Evolutionary conservation across 2,113 vertebrate species (phyloP).

Genomic region (Clupea harengus): DNA sequence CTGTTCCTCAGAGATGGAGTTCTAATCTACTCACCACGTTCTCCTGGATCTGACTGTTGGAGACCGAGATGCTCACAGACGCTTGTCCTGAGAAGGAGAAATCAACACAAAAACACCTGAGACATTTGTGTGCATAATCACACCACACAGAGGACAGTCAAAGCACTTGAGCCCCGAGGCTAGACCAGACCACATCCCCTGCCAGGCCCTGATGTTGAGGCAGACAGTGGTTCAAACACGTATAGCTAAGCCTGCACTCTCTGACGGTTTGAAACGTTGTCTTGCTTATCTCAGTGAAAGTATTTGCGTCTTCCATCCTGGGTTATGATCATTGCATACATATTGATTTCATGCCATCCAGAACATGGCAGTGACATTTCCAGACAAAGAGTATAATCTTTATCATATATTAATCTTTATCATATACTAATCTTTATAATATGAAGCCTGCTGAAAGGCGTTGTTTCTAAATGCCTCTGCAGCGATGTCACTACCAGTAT

Average conservation of each 20-base stretch:
- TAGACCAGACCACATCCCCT: not conserved
- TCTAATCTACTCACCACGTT: conserved; percentile 76
- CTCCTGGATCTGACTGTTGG: conserved; percentile 88
- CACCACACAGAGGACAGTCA: too few species aligned
- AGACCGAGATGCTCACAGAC: conserved; percentile 85
- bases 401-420: too few species aligned
- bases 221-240: too few species aligned
- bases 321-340: not conserved
- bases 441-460: not conserved
- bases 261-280: not conserved
- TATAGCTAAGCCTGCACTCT: not conserved
- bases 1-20: not conserved
- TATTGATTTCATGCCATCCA: not conserved
- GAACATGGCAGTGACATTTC: too few species aligned
- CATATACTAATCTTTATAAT: not conserved
- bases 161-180: too few species aligned
- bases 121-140: not conserved
- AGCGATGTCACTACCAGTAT: too few species aligned
- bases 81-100: conserved; percentile 74
- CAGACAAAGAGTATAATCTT: too few species aligned
- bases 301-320: not conserved
- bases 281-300: not conserved
- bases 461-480: too few species aligned
- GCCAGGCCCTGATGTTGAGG: not conserved
- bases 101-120: not conserved